phyloP scores from a whole-genome alignment of 2,888 invertebrate genomes.

The Drymonia ruficornis region DNA sequence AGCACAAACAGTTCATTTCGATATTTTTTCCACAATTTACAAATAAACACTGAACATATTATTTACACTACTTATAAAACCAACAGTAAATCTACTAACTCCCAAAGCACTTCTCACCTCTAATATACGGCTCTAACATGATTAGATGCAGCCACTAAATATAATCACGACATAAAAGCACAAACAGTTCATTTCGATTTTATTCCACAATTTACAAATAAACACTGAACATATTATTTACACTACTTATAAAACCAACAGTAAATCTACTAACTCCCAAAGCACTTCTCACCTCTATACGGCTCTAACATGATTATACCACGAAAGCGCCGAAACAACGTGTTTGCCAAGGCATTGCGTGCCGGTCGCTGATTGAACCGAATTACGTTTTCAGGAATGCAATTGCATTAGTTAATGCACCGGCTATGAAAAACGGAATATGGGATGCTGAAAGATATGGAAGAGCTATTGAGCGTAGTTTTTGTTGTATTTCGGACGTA shows the following conservation, averaged over 20 bases:
- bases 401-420: constrained; percentile 77
- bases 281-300: constrained; percentile 10
- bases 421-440: constrained; percentile 49
- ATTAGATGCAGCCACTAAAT: no score
- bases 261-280: not conserved
- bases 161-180: no score
- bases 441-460: constrained; percentile 23
- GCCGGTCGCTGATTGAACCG: constrained; percentile 66
- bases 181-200: no score
- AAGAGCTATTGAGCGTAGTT: not conserved
- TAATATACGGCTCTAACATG: constrained; percentile 13
- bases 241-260: not conserved
- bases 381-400: constrained; percentile 74
- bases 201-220: no score
- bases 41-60: no score
- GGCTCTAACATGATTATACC: constrained; percentile 7
- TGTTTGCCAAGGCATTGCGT: constrained; percentile 57
- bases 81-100: not conserved
- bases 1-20: no score
- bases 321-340: constrained; percentile 29
- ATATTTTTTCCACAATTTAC: no score
- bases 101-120: not conserved
- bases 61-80: not conserved
- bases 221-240: no score
- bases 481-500: not conserved